Evolutionary conservation across 1,140 invertebrate species (phyloP).

Genomic region (Atta cephalotes): DNA sequence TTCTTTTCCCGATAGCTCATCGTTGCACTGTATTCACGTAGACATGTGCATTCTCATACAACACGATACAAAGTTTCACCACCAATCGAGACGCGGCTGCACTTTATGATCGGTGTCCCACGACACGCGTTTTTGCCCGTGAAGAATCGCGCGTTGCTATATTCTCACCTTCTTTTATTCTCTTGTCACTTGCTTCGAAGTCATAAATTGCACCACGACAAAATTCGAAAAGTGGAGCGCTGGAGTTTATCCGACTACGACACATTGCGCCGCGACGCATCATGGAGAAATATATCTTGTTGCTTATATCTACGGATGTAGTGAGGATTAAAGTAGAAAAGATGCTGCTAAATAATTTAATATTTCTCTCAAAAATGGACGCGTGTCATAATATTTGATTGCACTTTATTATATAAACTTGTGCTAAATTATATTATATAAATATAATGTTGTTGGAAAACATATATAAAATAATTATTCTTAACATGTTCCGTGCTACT

Average conservation of each 20-base stretch:
- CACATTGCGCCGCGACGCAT: conserved; percentile 2
- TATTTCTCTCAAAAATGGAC: background rate
- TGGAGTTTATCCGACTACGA: conserved; percentile 52
- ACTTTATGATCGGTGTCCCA: conserved; percentile 43
- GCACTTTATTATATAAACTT: conserved; percentile 1
- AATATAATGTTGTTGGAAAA: background rate
- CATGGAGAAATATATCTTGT: conserved; percentile 27
- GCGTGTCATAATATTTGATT: background rate
- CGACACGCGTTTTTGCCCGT: background rate
- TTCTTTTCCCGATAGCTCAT: background rate
- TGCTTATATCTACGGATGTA: background rate
- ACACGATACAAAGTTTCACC: conserved; percentile 31
- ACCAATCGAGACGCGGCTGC: conserved; percentile 29
- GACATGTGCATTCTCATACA: background rate
- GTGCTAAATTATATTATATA: background rate
- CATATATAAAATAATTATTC: background rate
- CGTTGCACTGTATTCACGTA: background rate
- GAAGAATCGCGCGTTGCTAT: background rate
- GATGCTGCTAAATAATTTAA: background rate
- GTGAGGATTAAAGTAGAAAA: background rate
- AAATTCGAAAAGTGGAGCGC: conserved; percentile 19
- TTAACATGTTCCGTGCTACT: too few relatives aligned
- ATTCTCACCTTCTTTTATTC: conserved; percentile 12
- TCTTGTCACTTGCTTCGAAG: conserved; percentile 48
- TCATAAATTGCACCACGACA: conserved; percentile 45